phyloP scores from a whole-genome alignment of 2,888 invertebrate genomes.

The Homarus gammarus region DNA sequence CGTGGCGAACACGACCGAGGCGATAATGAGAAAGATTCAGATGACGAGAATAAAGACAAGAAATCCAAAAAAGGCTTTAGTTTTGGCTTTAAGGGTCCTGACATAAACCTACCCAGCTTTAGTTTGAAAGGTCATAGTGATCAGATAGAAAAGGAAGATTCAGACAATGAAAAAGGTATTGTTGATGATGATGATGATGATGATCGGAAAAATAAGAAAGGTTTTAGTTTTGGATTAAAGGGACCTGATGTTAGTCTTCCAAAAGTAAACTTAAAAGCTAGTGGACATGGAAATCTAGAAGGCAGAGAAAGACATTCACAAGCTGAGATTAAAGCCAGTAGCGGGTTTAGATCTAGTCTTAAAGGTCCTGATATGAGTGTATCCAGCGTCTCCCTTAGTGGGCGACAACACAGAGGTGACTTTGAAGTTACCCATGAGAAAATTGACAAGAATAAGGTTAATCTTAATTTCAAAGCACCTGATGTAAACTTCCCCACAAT shows the following conservation, averaged over 20 bases:
- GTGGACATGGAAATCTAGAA: not conserved
- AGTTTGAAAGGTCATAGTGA: conserved; percentile 21
- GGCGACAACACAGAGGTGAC: not conserved
- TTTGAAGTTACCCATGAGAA: conserved; percentile 6
- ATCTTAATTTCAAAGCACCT: conserved; percentile 26
- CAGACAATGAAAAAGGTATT: conserved; percentile 4
- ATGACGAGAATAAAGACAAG: not conserved
- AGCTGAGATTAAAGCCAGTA: not conserved
- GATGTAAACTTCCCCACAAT: conserved; percentile 20
- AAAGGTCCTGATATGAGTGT: conserved; percentile 12
- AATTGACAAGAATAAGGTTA: too few species aligned
- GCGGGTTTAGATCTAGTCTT: not conserved
- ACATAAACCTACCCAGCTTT: conserved; percentile 36
- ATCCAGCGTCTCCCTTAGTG: not conserved
- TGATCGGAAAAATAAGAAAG: not conserved
- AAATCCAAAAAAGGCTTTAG: conserved; percentile 39
- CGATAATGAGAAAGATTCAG: not conserved
- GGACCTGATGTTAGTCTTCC: conserved; percentile 48
- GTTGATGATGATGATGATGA: not conserved
- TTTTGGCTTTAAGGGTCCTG: conserved; percentile 46
- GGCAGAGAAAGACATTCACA: not conserved
- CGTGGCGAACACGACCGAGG: not conserved
- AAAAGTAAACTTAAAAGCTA: conserved; percentile 18
- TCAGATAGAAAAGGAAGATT: not conserved
- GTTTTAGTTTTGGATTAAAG: conserved; percentile 40